These are phyloP conservation scores for Danaus plexippus DNA, from an alignment of 1,140 invertebrate species.

Conservation along the genomic window DNA sequence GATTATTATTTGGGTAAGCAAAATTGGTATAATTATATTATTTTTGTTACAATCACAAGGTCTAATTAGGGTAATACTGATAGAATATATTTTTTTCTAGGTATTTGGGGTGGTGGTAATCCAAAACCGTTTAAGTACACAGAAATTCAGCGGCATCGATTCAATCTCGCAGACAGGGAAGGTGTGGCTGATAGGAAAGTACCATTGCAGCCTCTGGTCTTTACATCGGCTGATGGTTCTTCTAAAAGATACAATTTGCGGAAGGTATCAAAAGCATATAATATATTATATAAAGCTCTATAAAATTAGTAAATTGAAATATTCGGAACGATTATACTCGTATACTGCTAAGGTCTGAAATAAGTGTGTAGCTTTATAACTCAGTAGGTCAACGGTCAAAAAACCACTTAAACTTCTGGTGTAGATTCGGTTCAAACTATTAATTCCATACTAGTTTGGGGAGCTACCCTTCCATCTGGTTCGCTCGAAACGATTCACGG, in stretches of 20 bases:
- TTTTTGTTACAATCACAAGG: background rate
- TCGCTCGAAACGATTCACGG: slow-evolving; percentile 89
- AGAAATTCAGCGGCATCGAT: slow-evolving; percentile 93
- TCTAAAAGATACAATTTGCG: slow-evolving; percentile 89
- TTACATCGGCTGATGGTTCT: slow-evolving; percentile 87
- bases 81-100: slow-evolving; percentile 26
- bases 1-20: slow-evolving; percentile 91
- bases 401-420: too few relatives aligned
- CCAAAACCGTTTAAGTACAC: slow-evolving; percentile 98
- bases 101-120: slow-evolving; percentile 94
- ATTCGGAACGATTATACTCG: too few relatives aligned
- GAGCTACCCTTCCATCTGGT: slow-evolving; percentile 96
- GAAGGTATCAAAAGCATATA: slow-evolving; percentile 74
- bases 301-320: too few relatives aligned
- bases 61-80: background rate
- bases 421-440: background rate
- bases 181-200: slow-evolving; percentile 96
- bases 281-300: background rate
- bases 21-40: background rate
- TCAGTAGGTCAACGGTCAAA: too few relatives aligned
- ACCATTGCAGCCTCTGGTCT: slow-evolving; percentile 94
- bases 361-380: too few relatives aligned
- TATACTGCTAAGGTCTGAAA: too few relatives aligned
- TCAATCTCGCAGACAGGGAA: slow-evolving; percentile 90
- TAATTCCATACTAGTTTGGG: slow-evolving; percentile 79